Base-by-base conservation (phyloP, 1,140 invertebrate genomes). In the Ridgeia piscesae region DNA sequence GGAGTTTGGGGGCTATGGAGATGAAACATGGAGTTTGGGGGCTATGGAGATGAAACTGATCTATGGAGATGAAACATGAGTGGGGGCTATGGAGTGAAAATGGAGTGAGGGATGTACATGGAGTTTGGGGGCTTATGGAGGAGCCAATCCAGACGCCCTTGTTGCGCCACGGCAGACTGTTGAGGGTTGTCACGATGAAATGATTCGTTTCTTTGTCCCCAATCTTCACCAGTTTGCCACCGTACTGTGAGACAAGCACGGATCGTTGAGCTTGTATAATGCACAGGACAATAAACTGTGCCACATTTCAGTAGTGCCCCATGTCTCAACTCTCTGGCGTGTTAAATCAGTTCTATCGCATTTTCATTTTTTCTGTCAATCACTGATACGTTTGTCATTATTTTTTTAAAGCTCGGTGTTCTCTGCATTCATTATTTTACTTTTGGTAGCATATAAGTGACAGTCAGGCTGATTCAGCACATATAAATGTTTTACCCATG, bases 101-200 rank as follows among this genome's bases (percentile, higher is more conserved):
- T n/a, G n/a, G n/a, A n/a, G n/a, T n/a, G n/a, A n/a, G n/a, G n/a
- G n/a, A n/a, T n/a, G n/a, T n/a, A n/a, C n/a, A n/a, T n/a, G n/a
- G n/a, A n/a, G n/a, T n/a, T n/a, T n/a, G n/a, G n/a, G n/a, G n/a
- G n/a, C n/a, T 92, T 91, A 88, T 92, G 35, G 6, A 92, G 91
- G n/a, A n/a, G 50, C 92, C 92, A 77, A 92, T 92, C 92, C 92
- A 92, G 35, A 92, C 77, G 89, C 92, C 92, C n/a, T 92, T 92
- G 91, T 92, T 92, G 35, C 90, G 92, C 92, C 92, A 92, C 21
- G 34, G 33, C 35, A 92, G 48, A 34, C 6, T 42, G 91, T 92
- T 92, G 35, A 92, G 58, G 35, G 35, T 91, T 27, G 48, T 77
- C 34, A 50, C 77, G 35, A 92, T 92, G 89, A 91, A 92, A 34